A percentile compares a stretch with the other conserved stretches of the same genome.
Evolutionary conservation across 35 echinoderm and acorn worm genomes (phyloP).

Genomic region (Hemicentrotus pulcherrimus): DNA sequence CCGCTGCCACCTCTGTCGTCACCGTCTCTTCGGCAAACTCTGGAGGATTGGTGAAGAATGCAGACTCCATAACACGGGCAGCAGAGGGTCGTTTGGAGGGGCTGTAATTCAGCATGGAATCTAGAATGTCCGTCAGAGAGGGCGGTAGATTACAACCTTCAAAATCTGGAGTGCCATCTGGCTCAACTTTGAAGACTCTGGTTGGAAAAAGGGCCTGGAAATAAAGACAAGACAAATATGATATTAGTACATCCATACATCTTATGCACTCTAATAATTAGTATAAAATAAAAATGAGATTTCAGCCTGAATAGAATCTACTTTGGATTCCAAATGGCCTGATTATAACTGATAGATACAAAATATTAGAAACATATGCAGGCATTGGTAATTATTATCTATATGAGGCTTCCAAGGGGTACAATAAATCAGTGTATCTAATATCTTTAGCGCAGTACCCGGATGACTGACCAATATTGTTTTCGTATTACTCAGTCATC

Average conservation of each 20-base stretch:
- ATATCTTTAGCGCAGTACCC: too few species aligned
- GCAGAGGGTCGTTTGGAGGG: conserved; percentile 48
- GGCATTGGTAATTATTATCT: too few species aligned
- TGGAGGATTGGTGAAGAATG: conserved; percentile 18
- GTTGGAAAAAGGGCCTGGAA: conserved; percentile 20
- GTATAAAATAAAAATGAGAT: too few species aligned
- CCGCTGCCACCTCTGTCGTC: not conserved
- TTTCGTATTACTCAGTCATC: too few species aligned
- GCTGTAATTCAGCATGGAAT: conserved; percentile 25
- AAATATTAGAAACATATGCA: too few species aligned
- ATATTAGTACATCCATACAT: not conserved
- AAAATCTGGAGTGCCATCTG: conserved; percentile 48
- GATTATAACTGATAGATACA: too few species aligned
- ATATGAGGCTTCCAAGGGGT: too few species aligned
- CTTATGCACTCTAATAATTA: not conserved
- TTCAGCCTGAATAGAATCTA: too few species aligned
- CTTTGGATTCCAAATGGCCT: too few species aligned
- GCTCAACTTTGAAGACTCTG: conserved; percentile 9
- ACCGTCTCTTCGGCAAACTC: not conserved
- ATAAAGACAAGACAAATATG: not conserved
- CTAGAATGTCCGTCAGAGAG: conserved; percentile 23
- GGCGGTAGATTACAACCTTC: not conserved
- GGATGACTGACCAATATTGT: too few species aligned
- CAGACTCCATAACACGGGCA: conserved; percentile 11
- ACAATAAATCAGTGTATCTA: too few species aligned